phyloP scores from a whole-genome alignment of 64 coral and sea anemone species.

The Montipora sp. region DNA sequence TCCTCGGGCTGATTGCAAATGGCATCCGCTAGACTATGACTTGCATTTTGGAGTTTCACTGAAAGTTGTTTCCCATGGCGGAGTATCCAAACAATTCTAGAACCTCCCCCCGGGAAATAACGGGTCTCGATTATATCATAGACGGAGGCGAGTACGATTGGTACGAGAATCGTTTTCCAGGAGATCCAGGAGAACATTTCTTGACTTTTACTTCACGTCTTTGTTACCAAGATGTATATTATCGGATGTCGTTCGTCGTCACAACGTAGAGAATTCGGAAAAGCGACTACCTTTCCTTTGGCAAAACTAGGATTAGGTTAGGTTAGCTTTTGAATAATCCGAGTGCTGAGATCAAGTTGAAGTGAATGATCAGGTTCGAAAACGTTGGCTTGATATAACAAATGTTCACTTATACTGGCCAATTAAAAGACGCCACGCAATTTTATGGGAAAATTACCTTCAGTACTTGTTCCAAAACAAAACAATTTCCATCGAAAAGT shows the following conservation, averaged over 20 bases:
- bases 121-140: background rate
- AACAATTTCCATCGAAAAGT: too few species aligned
- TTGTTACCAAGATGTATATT: background rate
- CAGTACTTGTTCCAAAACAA: too few species aligned
- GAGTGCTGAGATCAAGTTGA: too few species aligned
- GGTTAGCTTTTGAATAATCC: too few species aligned
- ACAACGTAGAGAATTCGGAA: background rate
- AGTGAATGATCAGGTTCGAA: too few species aligned
- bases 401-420: background rate
- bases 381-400: background rate
- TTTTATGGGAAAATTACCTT: background rate
- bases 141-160: background rate
- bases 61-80: background rate
- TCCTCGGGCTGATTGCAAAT: conserved; percentile 21
- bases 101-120: background rate
- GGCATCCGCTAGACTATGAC: background rate
- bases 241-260: background rate
- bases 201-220: background rate
- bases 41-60: background rate
- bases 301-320: background rate
- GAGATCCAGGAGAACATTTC: background rate
- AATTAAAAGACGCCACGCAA: background rate
- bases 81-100: background rate
- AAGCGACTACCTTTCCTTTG: too few species aligned
- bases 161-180: background rate